Evolutionary conservation across 2,797 vertebrate genomes (phyloP).

Genomic region (Hylomyscus alleni): DNA sequence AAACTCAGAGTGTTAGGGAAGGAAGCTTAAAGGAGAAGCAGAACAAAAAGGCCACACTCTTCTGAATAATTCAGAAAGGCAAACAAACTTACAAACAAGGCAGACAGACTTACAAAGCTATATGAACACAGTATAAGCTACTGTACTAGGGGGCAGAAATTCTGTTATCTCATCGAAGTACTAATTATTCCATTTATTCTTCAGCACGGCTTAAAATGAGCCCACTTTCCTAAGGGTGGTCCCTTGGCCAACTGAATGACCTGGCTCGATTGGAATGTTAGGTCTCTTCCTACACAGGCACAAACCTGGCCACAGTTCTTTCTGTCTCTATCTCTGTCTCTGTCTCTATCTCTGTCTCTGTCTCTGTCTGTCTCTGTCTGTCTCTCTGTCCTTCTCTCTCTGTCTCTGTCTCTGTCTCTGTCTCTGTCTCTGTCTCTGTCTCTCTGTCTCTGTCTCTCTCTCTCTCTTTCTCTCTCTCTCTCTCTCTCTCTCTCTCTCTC

Average conservation of each 20-base stretch:
- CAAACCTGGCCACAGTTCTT: too few species aligned
- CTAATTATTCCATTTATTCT: not conserved
- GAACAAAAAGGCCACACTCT: not conserved
- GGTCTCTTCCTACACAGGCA: fast-evolving
- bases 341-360: too few species aligned
- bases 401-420: too few species aligned
- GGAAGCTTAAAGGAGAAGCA: not conserved
- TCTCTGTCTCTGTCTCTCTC: too few species aligned
- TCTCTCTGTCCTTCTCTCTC: too few species aligned
- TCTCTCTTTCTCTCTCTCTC: too few species aligned
- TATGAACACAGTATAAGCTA: not conserved
- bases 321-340: too few species aligned
- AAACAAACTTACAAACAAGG: not conserved
- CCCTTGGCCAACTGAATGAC: not conserved
- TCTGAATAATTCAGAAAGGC: not conserved
- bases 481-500: too few species aligned
- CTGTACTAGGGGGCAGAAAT: not conserved
- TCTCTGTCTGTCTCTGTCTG: too few species aligned
- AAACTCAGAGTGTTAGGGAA: not conserved
- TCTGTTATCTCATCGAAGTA: not conserved
- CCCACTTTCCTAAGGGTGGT: not conserved
- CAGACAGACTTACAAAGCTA: not conserved
- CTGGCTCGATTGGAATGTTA: not conserved
- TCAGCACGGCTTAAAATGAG: not conserved
- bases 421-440: too few species aligned